phyloP scores from a whole-genome alignment of 2,888 invertebrate genomes.

The Acronicta leporina region DNA sequence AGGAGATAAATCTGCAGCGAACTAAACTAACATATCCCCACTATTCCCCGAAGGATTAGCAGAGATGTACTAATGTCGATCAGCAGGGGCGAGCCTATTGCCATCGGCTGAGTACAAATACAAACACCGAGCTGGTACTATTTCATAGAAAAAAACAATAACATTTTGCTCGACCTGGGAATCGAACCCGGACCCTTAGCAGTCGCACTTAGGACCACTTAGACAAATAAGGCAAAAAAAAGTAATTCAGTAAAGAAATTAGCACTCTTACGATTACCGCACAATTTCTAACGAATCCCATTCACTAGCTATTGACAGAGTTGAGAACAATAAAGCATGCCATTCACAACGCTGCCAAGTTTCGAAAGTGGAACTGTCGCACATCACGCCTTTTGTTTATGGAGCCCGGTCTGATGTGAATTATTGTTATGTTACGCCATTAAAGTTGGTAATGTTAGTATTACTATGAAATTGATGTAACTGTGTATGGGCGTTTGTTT shows the following conservation, averaged over 20 bases:
- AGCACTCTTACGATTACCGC: slow-evolving; percentile 22
- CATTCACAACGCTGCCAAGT: slow-evolving; percentile 52
- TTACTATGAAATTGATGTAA: slow-evolving; percentile 36
- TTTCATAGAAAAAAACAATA: too few relatives aligned
- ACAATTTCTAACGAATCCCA: slow-evolving; percentile 47
- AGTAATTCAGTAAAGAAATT: slow-evolving; percentile 20
- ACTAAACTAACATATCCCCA: too few relatives aligned
- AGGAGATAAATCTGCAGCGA: too few relatives aligned
- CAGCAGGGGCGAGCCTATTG: too few relatives aligned
- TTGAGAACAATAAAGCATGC: slow-evolving; percentile 53
- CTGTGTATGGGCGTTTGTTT: slow-evolving; percentile 13
- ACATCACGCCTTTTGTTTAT: slow-evolving; percentile 54
- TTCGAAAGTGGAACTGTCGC: slow-evolving; percentile 47
- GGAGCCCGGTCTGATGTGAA: slow-evolving; percentile 38
- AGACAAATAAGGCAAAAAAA: not conserved
- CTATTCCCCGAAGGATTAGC: too few relatives aligned
- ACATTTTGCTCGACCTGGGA: too few relatives aligned
- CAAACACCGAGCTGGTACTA: too few relatives aligned
- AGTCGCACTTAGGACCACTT: too few relatives aligned
- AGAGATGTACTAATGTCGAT: too few relatives aligned
- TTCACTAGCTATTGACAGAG: slow-evolving; percentile 49
- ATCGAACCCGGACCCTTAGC: too few relatives aligned
- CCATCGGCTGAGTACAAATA: too few relatives aligned
- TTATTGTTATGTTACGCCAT: slow-evolving; percentile 53
- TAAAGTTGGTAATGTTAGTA: slow-evolving; percentile 47